These are phyloP conservation scores for Mesocentrotus franciscanus DNA, from an alignment of 53 echinoderm and acorn worm species.

Conservation along the genomic window DNA sequence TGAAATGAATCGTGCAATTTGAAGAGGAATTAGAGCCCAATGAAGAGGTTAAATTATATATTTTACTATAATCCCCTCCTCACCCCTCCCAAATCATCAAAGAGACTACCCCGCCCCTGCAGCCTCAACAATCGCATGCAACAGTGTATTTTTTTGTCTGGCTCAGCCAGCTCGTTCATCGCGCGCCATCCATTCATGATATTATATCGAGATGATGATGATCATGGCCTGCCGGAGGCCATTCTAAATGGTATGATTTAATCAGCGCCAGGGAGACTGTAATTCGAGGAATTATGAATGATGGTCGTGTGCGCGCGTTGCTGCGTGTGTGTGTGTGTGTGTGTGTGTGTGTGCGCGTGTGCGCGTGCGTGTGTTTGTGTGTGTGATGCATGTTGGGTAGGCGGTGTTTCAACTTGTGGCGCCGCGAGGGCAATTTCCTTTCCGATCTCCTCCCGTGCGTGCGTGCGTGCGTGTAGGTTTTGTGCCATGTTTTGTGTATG, in stretches of 20 bases:
- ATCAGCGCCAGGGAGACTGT: constrained; percentile 55
- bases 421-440: constrained; percentile 52
- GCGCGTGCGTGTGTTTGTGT: background rate
- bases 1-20: background rate
- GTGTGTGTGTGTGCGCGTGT: background rate
- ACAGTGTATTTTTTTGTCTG: constrained; percentile 37
- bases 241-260: constrained; percentile 67
- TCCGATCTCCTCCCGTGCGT: background rate
- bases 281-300: constrained; percentile 65
- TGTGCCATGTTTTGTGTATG: background rate
- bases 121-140: constrained; percentile 22
- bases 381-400: background rate
- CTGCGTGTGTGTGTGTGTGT: background rate
- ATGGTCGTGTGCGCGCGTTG: constrained; percentile 47
- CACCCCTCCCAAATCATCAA: background rate
- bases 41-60: background rate
- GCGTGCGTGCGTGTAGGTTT: background rate
- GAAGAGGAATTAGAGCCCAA: background rate
- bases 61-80: background rate
- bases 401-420: constrained; percentile 40
- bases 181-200: constrained; percentile 41
- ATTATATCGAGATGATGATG: constrained; percentile 54
- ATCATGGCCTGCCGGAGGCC: constrained; percentile 51
- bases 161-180: background rate
- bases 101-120: background rate